These are phyloP conservation scores for Esperia sulphurella DNA, from an alignment of 2,888 invertebrate genomes.

Conservation along the genomic window DNA sequence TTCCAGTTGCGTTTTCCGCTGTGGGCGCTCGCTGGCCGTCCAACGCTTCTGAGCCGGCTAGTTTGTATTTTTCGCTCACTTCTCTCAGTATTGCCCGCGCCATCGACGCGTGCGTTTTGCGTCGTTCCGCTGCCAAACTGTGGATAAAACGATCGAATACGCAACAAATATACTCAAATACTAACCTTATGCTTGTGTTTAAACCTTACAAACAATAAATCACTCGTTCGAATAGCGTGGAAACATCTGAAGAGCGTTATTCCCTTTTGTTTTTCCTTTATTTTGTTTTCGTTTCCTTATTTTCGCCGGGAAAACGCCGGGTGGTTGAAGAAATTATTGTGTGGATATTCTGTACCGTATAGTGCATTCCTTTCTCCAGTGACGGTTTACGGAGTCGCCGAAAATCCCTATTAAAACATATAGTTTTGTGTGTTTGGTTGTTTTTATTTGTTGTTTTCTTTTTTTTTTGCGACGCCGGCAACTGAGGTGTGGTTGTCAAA, in stretches of 20 bases:
- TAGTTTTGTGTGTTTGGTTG: slow-evolving; percentile 33
- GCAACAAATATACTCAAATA: slow-evolving; percentile 32
- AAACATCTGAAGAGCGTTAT: slow-evolving; percentile 16
- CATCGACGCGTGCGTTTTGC: slow-evolving; percentile 46
- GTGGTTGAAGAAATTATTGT: slow-evolving; percentile 31
- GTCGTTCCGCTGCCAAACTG: slow-evolving; percentile 33
- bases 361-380: slow-evolving; percentile 45
- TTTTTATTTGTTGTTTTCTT: slow-evolving; percentile 37
- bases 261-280: slow-evolving; percentile 27
- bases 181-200: slow-evolving; percentile 36
- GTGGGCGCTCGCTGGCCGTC: slow-evolving; percentile 25
- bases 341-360: slow-evolving; percentile 37
- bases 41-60: slow-evolving; percentile 33
- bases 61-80: slow-evolving; percentile 51
- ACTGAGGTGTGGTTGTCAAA: slow-evolving; percentile 36
- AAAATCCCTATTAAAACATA: slow-evolving; percentile 26
- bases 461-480: slow-evolving; percentile 23
- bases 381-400: no score
- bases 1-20: slow-evolving; percentile 50
- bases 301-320: slow-evolving; percentile 71
- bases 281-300: slow-evolving; percentile 40
- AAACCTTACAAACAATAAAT: slow-evolving; percentile 22
- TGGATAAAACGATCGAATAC: slow-evolving; percentile 40
- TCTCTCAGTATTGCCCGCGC: slow-evolving; percentile 60
- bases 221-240: slow-evolving; percentile 18